Base-by-base conservation (phyloP, 1,140 invertebrate species). In the Cherax quadricarinatus region DNA sequence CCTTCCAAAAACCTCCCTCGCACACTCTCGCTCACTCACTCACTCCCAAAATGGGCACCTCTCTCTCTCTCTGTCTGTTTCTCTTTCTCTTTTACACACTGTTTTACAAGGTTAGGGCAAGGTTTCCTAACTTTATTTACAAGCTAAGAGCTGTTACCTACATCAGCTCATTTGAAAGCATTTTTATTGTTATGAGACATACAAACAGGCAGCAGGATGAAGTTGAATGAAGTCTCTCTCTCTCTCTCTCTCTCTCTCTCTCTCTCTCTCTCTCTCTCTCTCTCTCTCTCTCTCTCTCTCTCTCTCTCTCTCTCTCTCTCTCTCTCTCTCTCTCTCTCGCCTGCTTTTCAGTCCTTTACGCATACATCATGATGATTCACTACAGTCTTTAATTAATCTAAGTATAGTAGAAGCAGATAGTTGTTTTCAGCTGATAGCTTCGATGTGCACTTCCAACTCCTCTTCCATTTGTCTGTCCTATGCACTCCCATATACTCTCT, bases 221-320 rank as follows among this genome's bases (percentile, higher is more conserved):
- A 41, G 30, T 41, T n/a, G n/a, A n/a, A n/a, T n/a, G n/a, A n/a
- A n/a, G 62, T 66, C 62, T 66, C 62, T 66, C 62, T 66, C 62
- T 66, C 62, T 66, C 30, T 24, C n/a, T 85, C 62, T 48, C 12
- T 66, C 30, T 85, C 18, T 85, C 41, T 85, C 62, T 70, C 83
- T 1, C 53, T 30, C 60, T 85, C 83, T 85, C 21, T 60, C 83
- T 85, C 83, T 60, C 53, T 60, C 83, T 85, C 83, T 70, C 53
- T 85, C 83, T 85, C 82, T 85, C 83, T 85, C 53, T 62, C 53
- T 85, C 53, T 85, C 53, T 62, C 53, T 57, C 82, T 84, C 82
- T 57, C 51, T 57, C 82, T 60, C 82, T 57, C 18, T n/a, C 82
- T 84, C 62, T 66, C 62, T 66, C 62, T 66, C 62, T 66, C 62